Base-by-base conservation (phyloP, 1,140 invertebrate species). In the Alviniconcha marisindica region DNA sequence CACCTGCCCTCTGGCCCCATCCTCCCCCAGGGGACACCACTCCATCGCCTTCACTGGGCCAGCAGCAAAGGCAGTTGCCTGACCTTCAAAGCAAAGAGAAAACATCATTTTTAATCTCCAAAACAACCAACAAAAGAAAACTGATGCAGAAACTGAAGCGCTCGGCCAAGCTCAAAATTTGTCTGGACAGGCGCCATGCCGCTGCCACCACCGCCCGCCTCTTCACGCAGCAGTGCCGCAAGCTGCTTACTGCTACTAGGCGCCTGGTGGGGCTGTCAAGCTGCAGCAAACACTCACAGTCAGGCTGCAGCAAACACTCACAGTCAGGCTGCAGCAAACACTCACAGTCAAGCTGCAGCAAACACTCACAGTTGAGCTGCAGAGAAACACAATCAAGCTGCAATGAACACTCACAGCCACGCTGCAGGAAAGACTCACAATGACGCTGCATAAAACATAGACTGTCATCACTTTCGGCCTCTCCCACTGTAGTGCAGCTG, bases 11-110 rank as follows among this genome's bases (percentile, higher is more conserved):
- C 1, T 33, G n/a, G 18, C 36, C 2, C 4, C 69, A n/a, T 38
- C 33, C 12, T 40, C 69, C 7, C 36, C 69, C 33, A 71, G 15
- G 69, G 69, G 69, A 71, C 69, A 71, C 69, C 69, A 71, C 69
- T 71, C 36, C 69, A 42, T 18, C 0, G 69, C 10, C 69, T 36
- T 36, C 69, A 71, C 69, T 0, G 36, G 18, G 0, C 69, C 69
- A 15, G 33, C 69, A 2, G 36, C 69, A 42, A 71, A 71, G 0
- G 69, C 69, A 40, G 69, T 71, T 5, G 31, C 69, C 40, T 71
- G 69, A 14, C 18, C 63, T 69, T n/a, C 5, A 33, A 69, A 69
- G 5, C 7, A 10, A 31, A 12, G n/a, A 10, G n/a, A 60, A 12
- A 24, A n/a, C 4, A 7, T 24, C 15, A 60, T n/a, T n/a, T n/a